Base-by-base conservation (phyloP, 1,140 invertebrate genomes). In the Meteorus sp. region DNA sequence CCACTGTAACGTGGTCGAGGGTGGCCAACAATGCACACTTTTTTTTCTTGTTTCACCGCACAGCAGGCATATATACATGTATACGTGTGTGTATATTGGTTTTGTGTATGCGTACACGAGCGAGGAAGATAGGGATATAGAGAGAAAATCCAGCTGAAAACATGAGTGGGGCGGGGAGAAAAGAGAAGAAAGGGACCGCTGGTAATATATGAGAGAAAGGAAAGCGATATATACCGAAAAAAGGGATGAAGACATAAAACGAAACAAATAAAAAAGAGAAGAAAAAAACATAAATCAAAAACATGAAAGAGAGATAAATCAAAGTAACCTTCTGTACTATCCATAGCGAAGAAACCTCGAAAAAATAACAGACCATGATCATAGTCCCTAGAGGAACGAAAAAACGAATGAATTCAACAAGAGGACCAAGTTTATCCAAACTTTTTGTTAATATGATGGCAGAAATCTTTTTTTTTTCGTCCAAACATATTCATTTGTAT, bases 121-220 rank as follows among this genome's bases (percentile, higher is more conserved):
- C 11, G 27, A 22, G 35, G 43, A 55, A 15, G 50, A 52, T 45
- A 51, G 20, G 20, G 17, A 52, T 6, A n/a, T n/a, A 59, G 25
- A 56, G 37, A 52, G 45, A 48, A 50, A 61, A 56, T 41, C n/a
- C 47, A n/a, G n/a, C n/a, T n/a, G n/a, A n/a, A n/a, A n/a, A n/a
- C n/a, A n/a, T n/a, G n/a, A n/a, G n/a, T n/a, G n/a, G 48, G 20
- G 37, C 27, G 43, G 37, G 4, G 27, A 59, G 29, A 37, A 45
- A 37, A 58, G 50, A 50, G 52, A 29, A 37, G 44, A 17, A 45
- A 25, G 41, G 33, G 23, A 50, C 43, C 57, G 33, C 23, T n/a
- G 11, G 60, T 53, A 41, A 58, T 53, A 53, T 47, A 56, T 33
- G 39, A 56, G 37, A 23, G 47, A 54, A 33, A 45, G 41, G 39